Conservation (phyloP, 2,797 vertebrate species). For the Monodelphis domestica region DNA sequence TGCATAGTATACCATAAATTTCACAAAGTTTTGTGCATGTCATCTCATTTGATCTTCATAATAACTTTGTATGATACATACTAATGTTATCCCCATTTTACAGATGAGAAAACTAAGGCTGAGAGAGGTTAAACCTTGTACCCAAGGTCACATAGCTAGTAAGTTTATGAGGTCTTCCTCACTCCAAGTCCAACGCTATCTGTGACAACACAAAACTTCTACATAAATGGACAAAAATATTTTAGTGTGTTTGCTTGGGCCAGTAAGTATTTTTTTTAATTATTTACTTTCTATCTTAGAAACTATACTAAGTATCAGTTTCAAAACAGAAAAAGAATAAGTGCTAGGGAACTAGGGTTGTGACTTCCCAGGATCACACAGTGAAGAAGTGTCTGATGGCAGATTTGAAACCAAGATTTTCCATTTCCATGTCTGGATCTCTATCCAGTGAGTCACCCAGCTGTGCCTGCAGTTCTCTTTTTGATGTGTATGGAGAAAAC, state of each 20-base stretch:
- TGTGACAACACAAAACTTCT: not conserved
- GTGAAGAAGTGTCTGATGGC: too few relatives aligned
- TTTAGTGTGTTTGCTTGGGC: not conserved
- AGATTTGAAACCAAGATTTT: too few relatives aligned
- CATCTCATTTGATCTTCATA: not conserved
- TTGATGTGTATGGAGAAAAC: not conserved
- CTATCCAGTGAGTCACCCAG: too few relatives aligned
- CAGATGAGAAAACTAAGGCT: not conserved
- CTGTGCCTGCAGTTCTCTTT: not conserved
- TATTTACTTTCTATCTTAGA: too few relatives aligned
- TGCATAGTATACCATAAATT: not conserved
- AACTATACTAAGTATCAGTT: too few relatives aligned
- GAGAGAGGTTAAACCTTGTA: not conserved
- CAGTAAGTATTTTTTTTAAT: conserved; percentile 25
- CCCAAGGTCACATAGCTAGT: not conserved
- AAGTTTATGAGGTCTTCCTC: not conserved
- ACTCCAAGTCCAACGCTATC: not conserved
- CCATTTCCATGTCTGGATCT: too few relatives aligned
- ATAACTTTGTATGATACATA: not conserved
- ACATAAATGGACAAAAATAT: not conserved
- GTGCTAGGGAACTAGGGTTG: too few relatives aligned
- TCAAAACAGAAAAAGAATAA: too few relatives aligned
- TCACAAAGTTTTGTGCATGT: not conserved
- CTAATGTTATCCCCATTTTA: not conserved
- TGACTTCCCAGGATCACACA: too few relatives aligned